A percentile compares a stretch with the other conserved stretches of the same genome.
These are phyloP conservation scores for Drosophila silvestris DNA, from an alignment of 2,888 invertebrate species.

Conservation along the genomic window DNA sequence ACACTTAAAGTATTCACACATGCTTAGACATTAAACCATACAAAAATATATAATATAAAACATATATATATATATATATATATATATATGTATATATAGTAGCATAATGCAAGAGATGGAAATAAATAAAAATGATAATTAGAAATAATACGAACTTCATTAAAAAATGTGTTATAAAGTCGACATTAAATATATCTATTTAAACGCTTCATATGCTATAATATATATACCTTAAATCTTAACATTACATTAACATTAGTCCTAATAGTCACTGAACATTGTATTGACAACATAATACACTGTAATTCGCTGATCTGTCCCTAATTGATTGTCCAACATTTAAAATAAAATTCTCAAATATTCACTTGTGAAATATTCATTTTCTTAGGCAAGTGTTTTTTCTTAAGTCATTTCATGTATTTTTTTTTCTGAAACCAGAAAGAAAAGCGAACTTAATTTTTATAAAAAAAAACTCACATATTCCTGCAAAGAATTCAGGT, in stretches of 20 bases:
- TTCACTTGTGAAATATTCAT: not conserved
- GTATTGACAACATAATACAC: conserved; percentile 31
- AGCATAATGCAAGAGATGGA: conserved; percentile 43
- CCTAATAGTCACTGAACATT: conserved; percentile 73
- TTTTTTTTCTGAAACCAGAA: not conserved
- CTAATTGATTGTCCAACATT: not conserved
- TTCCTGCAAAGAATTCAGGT: not conserved
- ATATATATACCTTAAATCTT: conserved; percentile 50
- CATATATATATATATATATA: not conserved
- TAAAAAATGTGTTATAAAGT: conserved; percentile 62
- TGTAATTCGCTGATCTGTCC: conserved; percentile 4
- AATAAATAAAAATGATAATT: conserved; percentile 41
- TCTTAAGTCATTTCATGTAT: not conserved
- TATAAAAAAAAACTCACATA: not conserved
- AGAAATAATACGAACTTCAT: conserved; percentile 52
- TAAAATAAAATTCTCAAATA: not conserved
- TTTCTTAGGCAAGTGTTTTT: not conserved
- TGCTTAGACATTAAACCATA: conserved; percentile 64
- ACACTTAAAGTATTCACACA: conserved; percentile 66
- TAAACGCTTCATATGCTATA: conserved; percentile 78
- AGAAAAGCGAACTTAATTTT: not conserved
- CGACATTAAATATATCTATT: conserved; percentile 69
- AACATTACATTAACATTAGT: conserved; percentile 70
- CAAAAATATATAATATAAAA: conserved; percentile 48
- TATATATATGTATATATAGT: conserved; percentile 10